Conservation (phyloP, 35 echinoderm and acorn worm genomes). For the Chiridota heheva region DNA sequence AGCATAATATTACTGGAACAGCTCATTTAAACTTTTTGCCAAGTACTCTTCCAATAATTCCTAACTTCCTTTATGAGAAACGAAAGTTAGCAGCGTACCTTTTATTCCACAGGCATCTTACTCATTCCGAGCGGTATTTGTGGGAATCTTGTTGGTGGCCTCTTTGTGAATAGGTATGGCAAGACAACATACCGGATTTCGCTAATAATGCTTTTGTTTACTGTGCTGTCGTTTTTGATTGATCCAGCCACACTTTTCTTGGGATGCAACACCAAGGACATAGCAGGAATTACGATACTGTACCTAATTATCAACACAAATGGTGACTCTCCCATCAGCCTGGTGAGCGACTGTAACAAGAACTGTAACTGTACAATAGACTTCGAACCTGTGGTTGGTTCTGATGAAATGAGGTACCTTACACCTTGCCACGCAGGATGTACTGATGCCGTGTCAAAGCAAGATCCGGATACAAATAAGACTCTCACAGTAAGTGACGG, state of each 20-base stretch:
- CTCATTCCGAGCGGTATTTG: conserved; percentile 22
- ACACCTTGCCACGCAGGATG: conserved; percentile 74
- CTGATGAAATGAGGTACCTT: conserved; percentile 43
- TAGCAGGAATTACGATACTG: not conserved
- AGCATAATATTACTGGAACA: no score
- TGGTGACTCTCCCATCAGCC: not conserved
- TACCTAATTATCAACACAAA: not conserved
- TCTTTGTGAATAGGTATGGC: not conserved
- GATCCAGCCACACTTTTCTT: conserved; percentile 5
- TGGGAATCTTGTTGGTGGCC: conserved; percentile 21
- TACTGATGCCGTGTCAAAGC: no score
- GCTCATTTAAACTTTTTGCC: no score
- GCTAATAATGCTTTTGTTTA: conserved; percentile 1
- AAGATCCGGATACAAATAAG: no score
- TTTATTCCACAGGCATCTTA: not conserved
- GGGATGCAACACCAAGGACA: not conserved
- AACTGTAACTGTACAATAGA: conserved; percentile 59
- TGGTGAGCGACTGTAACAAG: conserved; percentile 50
- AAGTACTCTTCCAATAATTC: no score
- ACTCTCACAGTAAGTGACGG: no score
- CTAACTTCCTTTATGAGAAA: no score
- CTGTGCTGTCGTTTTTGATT: not conserved
- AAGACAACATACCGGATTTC: not conserved
- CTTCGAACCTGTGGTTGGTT: conserved; percentile 60
- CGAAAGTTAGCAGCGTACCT: no score